Base-by-base conservation (phyloP, 2,888 invertebrate genomes). In the Cryptocheilus praepositus region DNA sequence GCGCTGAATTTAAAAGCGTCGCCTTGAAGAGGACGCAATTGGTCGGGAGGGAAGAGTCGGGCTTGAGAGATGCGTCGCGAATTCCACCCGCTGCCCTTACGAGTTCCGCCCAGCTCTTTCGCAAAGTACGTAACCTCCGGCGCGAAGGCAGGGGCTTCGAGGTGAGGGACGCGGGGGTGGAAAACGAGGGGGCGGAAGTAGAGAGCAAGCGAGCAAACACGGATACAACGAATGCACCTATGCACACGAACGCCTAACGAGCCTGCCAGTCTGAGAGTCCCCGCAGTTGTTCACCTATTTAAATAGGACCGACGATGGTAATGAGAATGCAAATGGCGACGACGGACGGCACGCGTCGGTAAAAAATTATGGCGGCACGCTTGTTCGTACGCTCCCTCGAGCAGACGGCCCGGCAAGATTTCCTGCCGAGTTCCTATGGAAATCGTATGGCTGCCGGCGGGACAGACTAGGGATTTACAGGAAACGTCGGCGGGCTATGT, bases 311-410 rank as follows among this genome's bases (percentile, higher is more conserved):
- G 81, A 81, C 80, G 81, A 85, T 83, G 85, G 81, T 83, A 86
- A 86, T 84, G 86, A 85, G 84, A 84, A 86, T 86, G 86, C 85
- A 86, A 86, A 86, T 85, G 79, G 76, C 81, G 77, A 77, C 79
- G 80, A 49, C n/a, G 16, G 18, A 18, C 18, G 49, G 49, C 49
- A 18, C 49, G 49, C n/a, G 49, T 16, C 36, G 36, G 36, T 1
- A 1, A 36, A 36, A 36, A 36, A 36, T 36, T 36, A 36, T 36
- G 36, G 36, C 36, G 36, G 36, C 36, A 36, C 36, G 36, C 36
- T 36, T 11, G 36, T 36, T 36, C 36, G 3, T 11, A 25, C 25
- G 25, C 25, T 25, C 25, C 5, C 25, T 5, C 25, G 25, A 25
- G 25, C 36, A 11, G 36, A 7, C 36, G 36, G 36, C 7, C n/a